Evolutionary conservation across 1,140 invertebrate species (phyloP), one percentile per base, ranked within the genome.

Genomic region (Kradibia gibbosae): DNA sequence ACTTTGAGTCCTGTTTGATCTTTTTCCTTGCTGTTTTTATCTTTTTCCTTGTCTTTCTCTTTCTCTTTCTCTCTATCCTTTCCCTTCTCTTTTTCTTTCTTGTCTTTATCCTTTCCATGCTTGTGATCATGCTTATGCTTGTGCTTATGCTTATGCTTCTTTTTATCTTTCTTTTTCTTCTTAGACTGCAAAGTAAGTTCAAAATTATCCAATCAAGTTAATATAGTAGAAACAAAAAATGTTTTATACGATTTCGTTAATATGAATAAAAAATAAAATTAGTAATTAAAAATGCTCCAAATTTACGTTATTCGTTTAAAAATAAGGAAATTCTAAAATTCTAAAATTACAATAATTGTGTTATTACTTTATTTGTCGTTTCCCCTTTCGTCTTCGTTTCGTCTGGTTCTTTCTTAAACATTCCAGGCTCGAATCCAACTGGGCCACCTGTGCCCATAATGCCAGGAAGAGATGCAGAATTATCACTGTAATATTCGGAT

Each of bases 161-260:
- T 95, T 86, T 96, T 96, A 50, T 96, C 94, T 85, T 96, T 96
- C 86, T 96, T 96, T 89, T 95, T 95, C 86, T 96, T 96, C 87
- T 96, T 96, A 83, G 93, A 90, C 93, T 95, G 86, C 15, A 20
- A 53, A 53, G 10, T 90, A 83, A 84, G 60, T 86, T 39, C 15
- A 85, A 84, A 79, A 71, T 83, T 82, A 53, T 67, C 80, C 81
- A 85, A 81, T 82, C 82, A 80, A 50, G 53, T 75, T n/a, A n/a
- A n/a, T n/a, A n/a, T n/a, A n/a, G n/a, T n/a, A n/a, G n/a, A n/a
- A n/a, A n/a, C n/a, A n/a, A n/a, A n/a, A n/a, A n/a, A n/a, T n/a
- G n/a, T n/a, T n/a, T n/a, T n/a, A n/a, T n/a, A n/a, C n/a, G n/a
- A n/a, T n/a, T n/a, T n/a, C n/a, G n/a, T n/a, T n/a, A n/a, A n/a